A percentile compares a stretch with the other conserved stretches of the same genome.
Conservation (phyloP, 2,113 vertebrate genomes). For the Antennarius striatus region DNA sequence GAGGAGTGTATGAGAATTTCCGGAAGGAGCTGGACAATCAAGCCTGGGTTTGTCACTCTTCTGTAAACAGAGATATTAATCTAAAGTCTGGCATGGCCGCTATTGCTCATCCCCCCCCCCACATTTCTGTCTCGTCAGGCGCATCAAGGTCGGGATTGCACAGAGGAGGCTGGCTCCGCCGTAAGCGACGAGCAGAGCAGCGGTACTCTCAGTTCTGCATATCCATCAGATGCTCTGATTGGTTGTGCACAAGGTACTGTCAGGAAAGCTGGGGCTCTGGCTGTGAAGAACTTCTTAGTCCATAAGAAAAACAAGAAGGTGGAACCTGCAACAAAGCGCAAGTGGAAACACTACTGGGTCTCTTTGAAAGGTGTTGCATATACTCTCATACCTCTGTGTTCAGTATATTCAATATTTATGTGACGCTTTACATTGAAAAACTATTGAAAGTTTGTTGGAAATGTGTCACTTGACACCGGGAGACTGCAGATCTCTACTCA, state of each 20-base stretch:
- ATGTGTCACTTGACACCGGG: too few relatives aligned
- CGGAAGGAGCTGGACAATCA: conserved; percentile 88
- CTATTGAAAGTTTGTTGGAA: too few relatives aligned
- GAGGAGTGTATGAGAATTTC: conserved; percentile 95
- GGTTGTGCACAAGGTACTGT: conserved; percentile 87
- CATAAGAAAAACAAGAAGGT: conserved; percentile 98
- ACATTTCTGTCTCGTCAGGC: conserved; percentile 30
- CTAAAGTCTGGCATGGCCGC: background rate
- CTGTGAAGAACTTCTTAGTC: conserved; percentile 95
- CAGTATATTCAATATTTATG: background rate
- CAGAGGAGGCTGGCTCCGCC: conserved; percentile 88
- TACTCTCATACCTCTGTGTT: background rate
- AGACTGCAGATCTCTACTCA: too few relatives aligned
- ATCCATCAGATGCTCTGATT: conserved; percentile 85
- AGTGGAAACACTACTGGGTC: conserved; percentile 98
- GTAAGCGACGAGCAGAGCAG: conserved; percentile 94
- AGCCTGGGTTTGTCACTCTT: conserved; percentile 59
- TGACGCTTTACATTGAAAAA: too few relatives aligned
- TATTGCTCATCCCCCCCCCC: background rate
- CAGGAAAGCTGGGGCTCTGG: conserved; percentile 89
- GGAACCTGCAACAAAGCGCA: conserved; percentile 89
- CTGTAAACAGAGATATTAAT: background rate
- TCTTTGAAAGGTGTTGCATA: conserved; percentile 87
- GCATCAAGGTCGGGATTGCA: conserved; percentile 79
- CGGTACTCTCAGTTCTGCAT: conserved; percentile 88